A percentile compares a stretch with the other conserved stretches of the same genome.
phyloP scores from a whole-genome alignment of 1,140 invertebrate species.

The Diuraphis noxia region DNA sequence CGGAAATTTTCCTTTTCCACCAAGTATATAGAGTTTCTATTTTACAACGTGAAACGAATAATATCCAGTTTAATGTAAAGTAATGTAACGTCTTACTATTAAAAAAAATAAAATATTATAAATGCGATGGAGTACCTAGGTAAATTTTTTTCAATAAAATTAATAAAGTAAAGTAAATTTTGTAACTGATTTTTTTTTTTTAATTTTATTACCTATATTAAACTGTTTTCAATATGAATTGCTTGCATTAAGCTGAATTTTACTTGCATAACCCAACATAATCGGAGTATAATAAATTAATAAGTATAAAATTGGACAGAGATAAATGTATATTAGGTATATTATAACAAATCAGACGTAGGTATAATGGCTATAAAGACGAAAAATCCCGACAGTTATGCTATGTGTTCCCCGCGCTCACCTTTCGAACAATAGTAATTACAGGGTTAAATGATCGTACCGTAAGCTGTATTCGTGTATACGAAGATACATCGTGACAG shows the following conservation, averaged over 20 bases:
- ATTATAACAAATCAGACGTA: neutral
- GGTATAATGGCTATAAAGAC: neutral
- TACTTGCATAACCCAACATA: neutral
- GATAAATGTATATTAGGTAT: neutral
- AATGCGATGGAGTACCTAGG: neutral
- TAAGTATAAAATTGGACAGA: neutral
- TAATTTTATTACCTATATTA: too few species aligned
- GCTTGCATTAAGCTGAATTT: neutral
- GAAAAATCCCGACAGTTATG: neutral
- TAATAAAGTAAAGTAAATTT: neutral
- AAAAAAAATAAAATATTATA: neutral
- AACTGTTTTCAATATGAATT: neutral
- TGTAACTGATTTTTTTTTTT: neutral
- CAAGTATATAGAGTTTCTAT: neutral
- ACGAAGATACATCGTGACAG: neutral
- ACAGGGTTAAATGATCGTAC: neutral
- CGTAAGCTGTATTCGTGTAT: neutral
- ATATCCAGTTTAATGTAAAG: neutral
- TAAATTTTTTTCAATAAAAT: too few species aligned
- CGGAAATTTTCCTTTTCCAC: neutral
- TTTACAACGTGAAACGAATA: too few species aligned
- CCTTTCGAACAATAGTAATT: conserved; percentile 1
- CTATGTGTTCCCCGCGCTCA: neutral
- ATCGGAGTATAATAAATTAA: neutral
- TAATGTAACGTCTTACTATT: neutral